These are phyloP conservation scores for Ostrea edulis DNA, from an alignment of 1,140 invertebrate genomes.

Conservation along the genomic window DNA sequence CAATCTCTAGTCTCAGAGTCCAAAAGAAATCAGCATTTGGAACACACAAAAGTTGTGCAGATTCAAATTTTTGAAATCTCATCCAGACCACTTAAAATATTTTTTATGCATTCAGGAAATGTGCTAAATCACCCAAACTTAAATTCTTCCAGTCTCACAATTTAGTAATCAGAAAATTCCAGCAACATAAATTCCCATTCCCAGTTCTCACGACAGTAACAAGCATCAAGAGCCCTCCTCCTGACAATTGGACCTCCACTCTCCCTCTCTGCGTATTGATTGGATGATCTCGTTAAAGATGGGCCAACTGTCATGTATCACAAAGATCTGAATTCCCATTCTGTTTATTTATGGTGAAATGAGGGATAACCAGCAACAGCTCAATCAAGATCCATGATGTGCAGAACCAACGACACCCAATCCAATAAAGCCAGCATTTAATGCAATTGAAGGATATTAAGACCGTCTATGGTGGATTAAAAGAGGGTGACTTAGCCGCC, in stretches of 20 bases:
- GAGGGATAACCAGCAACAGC: slow-evolving; percentile 9
- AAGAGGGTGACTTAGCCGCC: not conserved
- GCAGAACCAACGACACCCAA: not conserved
- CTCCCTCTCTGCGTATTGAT: not conserved
- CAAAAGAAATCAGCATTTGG: no score
- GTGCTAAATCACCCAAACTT: not conserved
- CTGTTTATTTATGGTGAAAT: slow-evolving; percentile 20
- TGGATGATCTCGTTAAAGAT: slow-evolving; percentile 25
- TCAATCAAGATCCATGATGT: not conserved
- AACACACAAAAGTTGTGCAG: no score
- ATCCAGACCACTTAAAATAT: no score
- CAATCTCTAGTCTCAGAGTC: no score
- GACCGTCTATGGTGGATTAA: not conserved
- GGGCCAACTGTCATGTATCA: slow-evolving; percentile 22
- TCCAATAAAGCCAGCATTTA: slow-evolving; percentile 8
- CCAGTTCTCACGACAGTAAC: not conserved
- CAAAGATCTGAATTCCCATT: slow-evolving; percentile 5
- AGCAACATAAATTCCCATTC: slow-evolving; percentile 2
- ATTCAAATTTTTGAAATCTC: no score
- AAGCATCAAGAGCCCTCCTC: not conserved
- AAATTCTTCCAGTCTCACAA: not conserved
- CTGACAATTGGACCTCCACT: not conserved
- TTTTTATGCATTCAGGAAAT: no score
- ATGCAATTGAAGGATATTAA: slow-evolving; percentile 14
- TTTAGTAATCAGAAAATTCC: not conserved